Percentiles rank a stretch among this genome's conserved stretches.
phyloP scores from a whole-genome alignment of 2,888 invertebrate genomes.

The Epistrophella euchroma region DNA sequence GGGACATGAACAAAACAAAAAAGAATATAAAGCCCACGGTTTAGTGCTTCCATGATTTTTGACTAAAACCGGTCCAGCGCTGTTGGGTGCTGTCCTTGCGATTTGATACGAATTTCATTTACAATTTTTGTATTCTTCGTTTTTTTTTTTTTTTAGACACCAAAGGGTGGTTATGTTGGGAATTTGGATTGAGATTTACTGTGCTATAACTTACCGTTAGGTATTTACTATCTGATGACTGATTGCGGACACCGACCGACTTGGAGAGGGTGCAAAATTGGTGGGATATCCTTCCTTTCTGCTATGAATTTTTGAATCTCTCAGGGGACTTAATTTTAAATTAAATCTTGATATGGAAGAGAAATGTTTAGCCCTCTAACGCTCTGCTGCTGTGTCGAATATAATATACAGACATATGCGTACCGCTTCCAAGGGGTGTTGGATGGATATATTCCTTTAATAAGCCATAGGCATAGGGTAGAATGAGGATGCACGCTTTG shows the following conservation, averaged over 20 bases:
- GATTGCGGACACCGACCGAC: conserved; percentile 48
- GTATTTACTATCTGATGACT: conserved; percentile 67
- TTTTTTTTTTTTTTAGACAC: not conserved
- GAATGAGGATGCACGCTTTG: conserved; percentile 21
- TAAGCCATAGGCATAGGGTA: conserved; percentile 52
- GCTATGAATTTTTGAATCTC: conserved; percentile 31
- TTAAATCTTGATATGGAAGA: conserved; percentile 70
- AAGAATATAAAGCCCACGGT: conserved; percentile 24
- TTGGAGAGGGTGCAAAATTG: conserved; percentile 20
- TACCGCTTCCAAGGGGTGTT: conserved; percentile 55
- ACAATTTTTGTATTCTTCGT: not conserved
- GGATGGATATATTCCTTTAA: conserved; percentile 70
- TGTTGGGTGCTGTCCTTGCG: conserved; percentile 38
- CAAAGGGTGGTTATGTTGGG: conserved; percentile 37
- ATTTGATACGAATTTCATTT: conserved; percentile 57
- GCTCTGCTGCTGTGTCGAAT: not conserved
- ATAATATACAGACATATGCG: conserved; percentile 57
- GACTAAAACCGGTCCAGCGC: conserved; percentile 71
- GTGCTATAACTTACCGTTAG: conserved; percentile 21
- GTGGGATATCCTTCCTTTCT: conserved; percentile 27
- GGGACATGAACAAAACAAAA: conserved; percentile 21
- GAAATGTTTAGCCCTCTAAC: conserved; percentile 13
- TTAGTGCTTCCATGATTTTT: conserved; percentile 69
- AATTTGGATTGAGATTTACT: conserved; percentile 20
- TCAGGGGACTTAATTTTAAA: conserved; percentile 71